Conservation (phyloP, 2,888 invertebrate species). For the Acanthosoma haemorrhoidale region DNA sequence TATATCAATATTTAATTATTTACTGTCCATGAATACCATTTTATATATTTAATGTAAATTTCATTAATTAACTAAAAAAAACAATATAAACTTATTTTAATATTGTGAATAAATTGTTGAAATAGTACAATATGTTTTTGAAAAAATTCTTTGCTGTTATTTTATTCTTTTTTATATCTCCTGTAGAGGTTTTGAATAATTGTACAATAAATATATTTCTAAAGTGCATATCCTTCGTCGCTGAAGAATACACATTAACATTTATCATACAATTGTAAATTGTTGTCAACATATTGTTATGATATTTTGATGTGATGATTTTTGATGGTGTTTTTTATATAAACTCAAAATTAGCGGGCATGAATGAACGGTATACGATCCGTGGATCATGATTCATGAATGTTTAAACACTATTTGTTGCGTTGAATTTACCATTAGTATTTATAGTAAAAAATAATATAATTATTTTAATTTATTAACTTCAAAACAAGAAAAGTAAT, state of each 20-base stretch:
- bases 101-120: conserved; percentile 2
- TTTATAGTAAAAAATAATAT: too few species aligned
- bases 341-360: too few species aligned
- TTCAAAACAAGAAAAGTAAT: too few species aligned
- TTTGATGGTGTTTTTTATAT: too few species aligned
- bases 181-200: not conserved
- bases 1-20: conserved; percentile 16
- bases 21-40: not conserved
- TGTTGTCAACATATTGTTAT: not conserved
- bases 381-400: too few species aligned
- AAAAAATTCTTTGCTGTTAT: not conserved
- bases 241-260: not conserved
- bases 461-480: too few species aligned
- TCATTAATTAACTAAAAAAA: not conserved
- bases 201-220: conserved; percentile 4
- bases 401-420: too few species aligned
- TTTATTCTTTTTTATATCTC: not conserved
- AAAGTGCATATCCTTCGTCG: not conserved
- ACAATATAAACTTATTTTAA: conserved; percentile 7
- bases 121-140: not conserved
- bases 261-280: conserved; percentile 1
- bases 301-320: too few species aligned
- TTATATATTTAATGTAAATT: not conserved
- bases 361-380: too few species aligned
- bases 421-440: too few species aligned